Evolutionary conservation across 2,888 invertebrate genomes (phyloP).

Genomic region (Macroteleia sp.): DNA sequence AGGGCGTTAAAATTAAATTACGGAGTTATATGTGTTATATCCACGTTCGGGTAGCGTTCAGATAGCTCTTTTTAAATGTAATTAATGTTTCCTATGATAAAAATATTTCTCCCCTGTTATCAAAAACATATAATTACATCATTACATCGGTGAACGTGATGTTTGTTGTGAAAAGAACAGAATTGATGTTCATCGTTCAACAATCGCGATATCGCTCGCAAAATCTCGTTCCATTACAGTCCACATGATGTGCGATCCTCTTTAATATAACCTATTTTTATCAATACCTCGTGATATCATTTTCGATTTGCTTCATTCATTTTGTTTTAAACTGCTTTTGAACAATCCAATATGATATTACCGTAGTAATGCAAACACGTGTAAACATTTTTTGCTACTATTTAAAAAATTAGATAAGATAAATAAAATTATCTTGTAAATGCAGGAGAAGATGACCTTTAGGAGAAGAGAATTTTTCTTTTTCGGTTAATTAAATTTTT

Average conservation of each 20-base stretch:
- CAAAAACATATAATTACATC: slow-evolving; percentile 34
- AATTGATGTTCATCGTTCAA: slow-evolving; percentile 35
- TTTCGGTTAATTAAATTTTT: too few species aligned
- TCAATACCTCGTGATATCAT: slow-evolving; percentile 35
- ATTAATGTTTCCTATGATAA: not conserved
- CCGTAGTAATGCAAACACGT: too few species aligned
- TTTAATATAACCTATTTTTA: slow-evolving; percentile 57
- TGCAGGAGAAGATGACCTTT: too few species aligned
- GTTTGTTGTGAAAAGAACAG: slow-evolving; percentile 28
- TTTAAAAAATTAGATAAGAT: too few species aligned
- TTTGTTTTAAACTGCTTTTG: slow-evolving; percentile 1
- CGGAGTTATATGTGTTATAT: too few species aligned
- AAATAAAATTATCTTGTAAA: too few species aligned
- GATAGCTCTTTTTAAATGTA: not conserved
- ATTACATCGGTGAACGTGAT: slow-evolving; percentile 17
- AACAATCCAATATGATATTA: too few species aligned
- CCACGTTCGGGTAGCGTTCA: too few species aligned
- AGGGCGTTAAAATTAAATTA: too few species aligned
- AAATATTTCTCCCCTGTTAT: not conserved
- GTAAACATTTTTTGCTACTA: too few species aligned
- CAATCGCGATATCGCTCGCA: slow-evolving; percentile 21
- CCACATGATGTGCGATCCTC: slow-evolving; percentile 45
- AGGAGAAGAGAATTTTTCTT: too few species aligned
- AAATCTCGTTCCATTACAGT: slow-evolving; percentile 34
- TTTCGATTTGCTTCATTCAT: slow-evolving; percentile 17